These are phyloP conservation scores for Malurus splendens DNA, from an alignment of 2,797 vertebrate genomes.

Conservation along the genomic window DNA sequence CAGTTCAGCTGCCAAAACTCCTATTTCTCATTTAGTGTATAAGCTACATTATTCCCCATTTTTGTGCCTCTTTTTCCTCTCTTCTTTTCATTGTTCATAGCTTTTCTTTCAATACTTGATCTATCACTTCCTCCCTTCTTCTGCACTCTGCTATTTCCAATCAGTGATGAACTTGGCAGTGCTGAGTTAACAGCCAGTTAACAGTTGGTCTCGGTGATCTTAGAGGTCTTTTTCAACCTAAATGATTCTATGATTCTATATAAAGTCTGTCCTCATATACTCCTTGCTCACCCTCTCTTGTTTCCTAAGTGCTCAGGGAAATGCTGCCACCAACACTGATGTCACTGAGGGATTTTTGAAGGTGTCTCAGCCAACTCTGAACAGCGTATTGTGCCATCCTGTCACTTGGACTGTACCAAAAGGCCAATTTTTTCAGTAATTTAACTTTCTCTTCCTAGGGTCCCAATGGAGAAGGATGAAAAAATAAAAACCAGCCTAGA, in stretches of 20 bases:
- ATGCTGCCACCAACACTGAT: background rate
- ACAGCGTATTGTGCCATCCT: background rate
- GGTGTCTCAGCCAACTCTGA: background rate
- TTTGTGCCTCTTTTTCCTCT: background rate
- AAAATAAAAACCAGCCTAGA: background rate
- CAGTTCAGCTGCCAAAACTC: background rate
- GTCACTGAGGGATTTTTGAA: background rate
- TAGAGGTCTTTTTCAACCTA: background rate
- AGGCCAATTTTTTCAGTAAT: background rate
- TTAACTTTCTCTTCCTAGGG: background rate
- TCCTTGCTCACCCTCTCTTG: background rate
- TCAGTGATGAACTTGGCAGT: background rate
- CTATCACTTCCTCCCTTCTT: background rate
- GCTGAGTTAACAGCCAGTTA: background rate
- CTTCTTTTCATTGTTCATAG: background rate
- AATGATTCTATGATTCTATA: background rate
- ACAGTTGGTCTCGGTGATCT: background rate
- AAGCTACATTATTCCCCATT: background rate
- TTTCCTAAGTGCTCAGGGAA: background rate
- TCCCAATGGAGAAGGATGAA: background rate
- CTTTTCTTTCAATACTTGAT: background rate
- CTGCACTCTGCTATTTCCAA: background rate
- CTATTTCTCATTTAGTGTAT: background rate
- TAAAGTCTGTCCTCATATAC: background rate
- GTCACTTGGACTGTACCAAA: background rate